Base-by-base conservation (phyloP, 2,888 invertebrate species). In the Nomada goodeniana region DNA sequence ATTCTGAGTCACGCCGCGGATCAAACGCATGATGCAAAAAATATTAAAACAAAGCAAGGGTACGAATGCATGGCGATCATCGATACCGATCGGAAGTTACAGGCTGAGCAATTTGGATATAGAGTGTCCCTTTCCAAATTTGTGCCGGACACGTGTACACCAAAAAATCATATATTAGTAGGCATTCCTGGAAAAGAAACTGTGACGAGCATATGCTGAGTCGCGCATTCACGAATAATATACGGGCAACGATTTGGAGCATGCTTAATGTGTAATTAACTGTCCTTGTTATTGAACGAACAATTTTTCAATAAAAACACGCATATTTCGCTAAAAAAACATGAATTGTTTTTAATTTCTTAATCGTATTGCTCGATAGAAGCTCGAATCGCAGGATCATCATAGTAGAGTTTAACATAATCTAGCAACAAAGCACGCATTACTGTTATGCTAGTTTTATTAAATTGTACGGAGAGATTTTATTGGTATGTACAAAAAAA, bases 1-100 rank as follows among this genome's bases (percentile, higher is more conserved):
- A 96, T 96, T 81, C 95, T 99, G 77, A 97, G 98, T 1, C 98
- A 98, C 94, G 96, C 98, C 10, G 98, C 98, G 0, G 99, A 99
- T 94, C 98, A 98, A 94, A 98, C 98, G 0, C 98, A 98, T 91
- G 96, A 96, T 76, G 95, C 94, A n/a, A 95, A 96, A 60, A 96
- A 97, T 91, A 95, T 94, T 0, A 95, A 97, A 89, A 96, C 96
- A 3, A 94, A 94, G 7, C 96, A 98, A 93, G 98, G 98, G 0
- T 96, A 96, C 87, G 94, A 95, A 72, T 98, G 98, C 91, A 99
- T 99, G 98, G 96, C 96, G 72, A 94, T 97, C 75, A 96, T 99
- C 80, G 99, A 99, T 92, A 97, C 96, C 0, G 99, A 99, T 92
- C 95, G 99, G 82, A 96, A 96, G 79, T 92, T 96, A 64, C 95